Percentiles rank a stretch among this genome's conserved stretches.
These are phyloP conservation scores for Salvelinus alpinus DNA, from an alignment of 2,113 vertebrate genomes.

Conservation along the genomic window DNA sequence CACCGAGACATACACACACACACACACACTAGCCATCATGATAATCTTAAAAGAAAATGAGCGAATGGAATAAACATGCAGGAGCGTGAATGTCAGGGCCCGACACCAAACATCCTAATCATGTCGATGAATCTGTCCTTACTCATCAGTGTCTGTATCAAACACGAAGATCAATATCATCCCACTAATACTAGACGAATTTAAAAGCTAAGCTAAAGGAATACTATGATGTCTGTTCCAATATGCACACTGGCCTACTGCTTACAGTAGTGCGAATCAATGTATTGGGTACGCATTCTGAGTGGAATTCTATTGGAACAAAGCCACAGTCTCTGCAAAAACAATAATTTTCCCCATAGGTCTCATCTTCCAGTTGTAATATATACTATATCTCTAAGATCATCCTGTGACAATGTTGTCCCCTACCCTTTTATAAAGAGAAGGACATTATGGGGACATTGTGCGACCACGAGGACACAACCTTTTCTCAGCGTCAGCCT, in stretches of 20 bases:
- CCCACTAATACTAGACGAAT: conserved; percentile 35
- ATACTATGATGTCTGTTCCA: neutral
- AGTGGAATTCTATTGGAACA: too few species aligned
- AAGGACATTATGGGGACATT: conserved; percentile 38
- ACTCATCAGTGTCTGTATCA: conserved; percentile 30
- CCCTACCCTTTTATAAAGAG: too few species aligned
- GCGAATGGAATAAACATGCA: conserved; percentile 29
- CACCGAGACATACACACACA: conserved; percentile 7
- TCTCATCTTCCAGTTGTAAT: too few species aligned
- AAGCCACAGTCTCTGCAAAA: too few species aligned
- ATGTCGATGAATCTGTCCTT: conserved; percentile 35
- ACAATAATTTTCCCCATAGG: too few species aligned
- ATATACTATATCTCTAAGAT: too few species aligned
- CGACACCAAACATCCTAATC: conserved; percentile 34
- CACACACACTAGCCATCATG: neutral
- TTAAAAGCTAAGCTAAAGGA: conserved; percentile 12
- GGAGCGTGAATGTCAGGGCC: conserved; percentile 12
- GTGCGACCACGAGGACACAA: conserved; percentile 52
- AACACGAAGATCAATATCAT: conserved; percentile 46
- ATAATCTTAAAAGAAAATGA: conserved; percentile 19
- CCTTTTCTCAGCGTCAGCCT: conserved; percentile 47
- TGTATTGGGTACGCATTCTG: too few species aligned
- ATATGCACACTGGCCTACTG: too few species aligned
- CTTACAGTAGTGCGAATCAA: too few species aligned
- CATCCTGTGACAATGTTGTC: too few species aligned